Percentiles rank a stretch among this genome's conserved stretches.
Conservation (phyloP, 2,888 invertebrate genomes). For the Incurvaria masculella region DNA sequence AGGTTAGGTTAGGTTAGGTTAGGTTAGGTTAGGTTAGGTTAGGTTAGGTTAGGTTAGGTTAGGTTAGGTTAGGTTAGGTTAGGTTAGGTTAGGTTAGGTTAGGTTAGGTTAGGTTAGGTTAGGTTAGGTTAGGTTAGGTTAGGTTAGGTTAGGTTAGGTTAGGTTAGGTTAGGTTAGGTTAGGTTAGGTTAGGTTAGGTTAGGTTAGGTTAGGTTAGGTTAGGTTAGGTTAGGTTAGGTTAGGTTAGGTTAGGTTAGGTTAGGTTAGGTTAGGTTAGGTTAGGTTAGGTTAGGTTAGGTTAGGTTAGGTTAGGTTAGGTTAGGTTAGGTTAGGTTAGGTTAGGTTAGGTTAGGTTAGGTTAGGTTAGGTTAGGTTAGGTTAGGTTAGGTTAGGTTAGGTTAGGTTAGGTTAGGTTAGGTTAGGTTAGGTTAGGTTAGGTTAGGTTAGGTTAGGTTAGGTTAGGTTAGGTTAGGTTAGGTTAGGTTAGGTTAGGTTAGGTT, state of each 20-base stretch:
- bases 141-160: slow-evolving; percentile 4
- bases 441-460: neutral
- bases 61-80: slow-evolving; percentile 6
- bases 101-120: slow-evolving; percentile 2
- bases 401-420: neutral
- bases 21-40: slow-evolving; percentile 6
- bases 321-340: neutral
- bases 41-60: slow-evolving; percentile 7
- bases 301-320: neutral
- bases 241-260: slow-evolving; percentile 14
- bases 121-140: neutral
- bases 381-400: neutral
- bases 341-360: neutral
- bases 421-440: neutral
- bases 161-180: slow-evolving; percentile 9
- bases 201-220: slow-evolving; percentile 7
- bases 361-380: neutral
- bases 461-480: too few species aligned
- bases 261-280: slow-evolving; percentile 14
- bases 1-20: slow-evolving; percentile 6
- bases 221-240: slow-evolving; percentile 16
- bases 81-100: slow-evolving; percentile 4
- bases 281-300: neutral
- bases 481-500: too few species aligned
- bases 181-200: slow-evolving; percentile 5